A percentile compares a stretch with the other conserved stretches of the same genome.
phyloP scores from a whole-genome alignment of 2,113 vertebrate genomes.

The Spea bombifrons region DNA sequence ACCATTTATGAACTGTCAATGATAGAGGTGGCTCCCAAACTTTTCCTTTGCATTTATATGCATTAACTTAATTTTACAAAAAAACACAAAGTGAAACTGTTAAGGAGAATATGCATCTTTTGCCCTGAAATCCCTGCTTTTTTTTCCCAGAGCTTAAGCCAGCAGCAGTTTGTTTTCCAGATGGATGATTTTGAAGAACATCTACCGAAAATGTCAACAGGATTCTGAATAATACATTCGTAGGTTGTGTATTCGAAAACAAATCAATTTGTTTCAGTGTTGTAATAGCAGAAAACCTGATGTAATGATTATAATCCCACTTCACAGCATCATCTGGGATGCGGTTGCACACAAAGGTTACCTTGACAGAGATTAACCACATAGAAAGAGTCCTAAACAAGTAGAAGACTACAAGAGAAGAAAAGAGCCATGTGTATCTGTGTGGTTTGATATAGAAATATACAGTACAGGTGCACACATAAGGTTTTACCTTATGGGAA shows the following conservation, averaged over 20 bases:
- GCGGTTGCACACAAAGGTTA: conserved; percentile 40
- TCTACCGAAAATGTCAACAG: conserved; percentile 44
- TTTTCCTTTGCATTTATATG: background rate
- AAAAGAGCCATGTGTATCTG: background rate
- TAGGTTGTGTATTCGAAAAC: conserved; percentile 44
- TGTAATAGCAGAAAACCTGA: conserved; percentile 21
- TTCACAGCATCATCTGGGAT: conserved; percentile 35
- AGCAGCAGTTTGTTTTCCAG: conserved; percentile 30
- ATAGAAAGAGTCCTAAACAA: conserved; percentile 3
- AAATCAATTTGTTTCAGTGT: conserved; percentile 44
- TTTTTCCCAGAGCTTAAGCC: background rate
- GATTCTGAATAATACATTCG: conserved; percentile 42
- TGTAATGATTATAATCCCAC: conserved; percentile 34
- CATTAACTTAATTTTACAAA: conserved; percentile 14
- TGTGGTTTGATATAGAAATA: background rate
- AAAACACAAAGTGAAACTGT: conserved; percentile 6
- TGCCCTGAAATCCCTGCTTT: conserved; percentile 1
- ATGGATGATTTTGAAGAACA: conserved; percentile 47
- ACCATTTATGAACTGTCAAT: background rate
- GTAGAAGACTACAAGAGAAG: background rate
- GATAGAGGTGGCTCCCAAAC: background rate
- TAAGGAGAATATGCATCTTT: background rate
- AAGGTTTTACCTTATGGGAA: too few species aligned
- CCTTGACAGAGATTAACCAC: conserved; percentile 31
- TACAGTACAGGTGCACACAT: too few species aligned